Conservation (phyloP, 2,113 vertebrate species). For the Agapornis roseicollis region DNA sequence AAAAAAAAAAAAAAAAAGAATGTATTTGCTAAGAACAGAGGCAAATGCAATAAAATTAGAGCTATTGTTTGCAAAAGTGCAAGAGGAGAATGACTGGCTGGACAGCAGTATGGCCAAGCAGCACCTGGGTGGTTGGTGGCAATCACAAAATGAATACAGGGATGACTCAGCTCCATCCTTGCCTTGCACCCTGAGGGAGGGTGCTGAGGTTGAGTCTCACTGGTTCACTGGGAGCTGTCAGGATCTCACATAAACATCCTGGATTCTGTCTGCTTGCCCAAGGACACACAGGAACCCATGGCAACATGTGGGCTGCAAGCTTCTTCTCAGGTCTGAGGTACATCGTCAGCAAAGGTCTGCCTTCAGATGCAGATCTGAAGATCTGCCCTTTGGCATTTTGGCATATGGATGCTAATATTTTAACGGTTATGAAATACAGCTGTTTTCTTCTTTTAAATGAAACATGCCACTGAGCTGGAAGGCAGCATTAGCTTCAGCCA, state of each 20-base stretch:
- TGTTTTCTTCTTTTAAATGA: neutral
- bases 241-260: neutral
- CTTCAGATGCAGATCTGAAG: neutral
- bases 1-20: neutral
- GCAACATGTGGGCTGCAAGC: neutral
- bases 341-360: neutral
- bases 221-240: neutral
- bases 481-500: neutral
- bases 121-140: neutral
- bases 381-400: neutral
- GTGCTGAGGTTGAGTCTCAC: neutral
- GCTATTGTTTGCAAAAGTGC: neutral
- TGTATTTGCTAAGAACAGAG: neutral
- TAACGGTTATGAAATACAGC: neutral
- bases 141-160: neutral
- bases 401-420: neutral
- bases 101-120: neutral
- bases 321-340: neutral
- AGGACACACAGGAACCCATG: rapidly evolving
- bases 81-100: neutral
- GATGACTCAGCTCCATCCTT: neutral
- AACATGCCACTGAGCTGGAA: neutral
- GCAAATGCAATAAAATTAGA: neutral
- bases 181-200: neutral
- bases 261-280: neutral